Evolutionary conservation across 2,797 vertebrate species (phyloP).

Genomic region (Melanotaenia pygmaea): DNA sequence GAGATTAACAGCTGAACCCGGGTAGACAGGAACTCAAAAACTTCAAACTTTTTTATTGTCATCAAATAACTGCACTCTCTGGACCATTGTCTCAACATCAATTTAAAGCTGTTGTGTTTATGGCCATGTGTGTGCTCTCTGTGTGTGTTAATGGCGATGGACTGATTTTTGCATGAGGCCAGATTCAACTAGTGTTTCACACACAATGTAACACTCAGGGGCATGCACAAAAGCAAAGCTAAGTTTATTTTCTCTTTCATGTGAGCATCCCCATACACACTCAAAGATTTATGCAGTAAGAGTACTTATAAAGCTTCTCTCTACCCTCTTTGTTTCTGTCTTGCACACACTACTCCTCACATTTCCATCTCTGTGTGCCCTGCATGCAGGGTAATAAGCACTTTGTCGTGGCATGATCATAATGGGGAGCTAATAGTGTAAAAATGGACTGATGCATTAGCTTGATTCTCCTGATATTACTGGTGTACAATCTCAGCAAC

Average conservation of each 20-base stretch:
- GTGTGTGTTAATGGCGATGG: neutral
- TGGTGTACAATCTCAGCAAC: constrained; percentile 42
- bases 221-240: neutral
- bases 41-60: constrained; percentile 51
- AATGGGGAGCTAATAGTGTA: constrained; percentile 67
- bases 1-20: constrained; percentile 38
- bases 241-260: neutral
- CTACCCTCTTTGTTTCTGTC: constrained; percentile 6
- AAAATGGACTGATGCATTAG: constrained; percentile 74
- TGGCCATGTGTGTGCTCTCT: constrained; percentile 12
- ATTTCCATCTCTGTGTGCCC: constrained; percentile 38
- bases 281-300: neutral
- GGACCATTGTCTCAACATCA: constrained; percentile 40
- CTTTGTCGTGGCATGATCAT: constrained; percentile 51
- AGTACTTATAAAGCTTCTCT: constrained; percentile 10
- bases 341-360: constrained; percentile 13
- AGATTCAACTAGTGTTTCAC: neutral
- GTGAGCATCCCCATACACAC: constrained; percentile 15
- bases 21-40: constrained; percentile 19
- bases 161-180: neutral
- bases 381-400: constrained; percentile 44
- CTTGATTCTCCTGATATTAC: constrained; percentile 53
- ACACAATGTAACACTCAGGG: neutral
- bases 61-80: constrained; percentile 46
- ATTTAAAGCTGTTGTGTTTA: constrained; percentile 50